Evolutionary conservation across 2,113 vertebrate species (phyloP).

Genomic region (Dromiciops gliroides): DNA sequence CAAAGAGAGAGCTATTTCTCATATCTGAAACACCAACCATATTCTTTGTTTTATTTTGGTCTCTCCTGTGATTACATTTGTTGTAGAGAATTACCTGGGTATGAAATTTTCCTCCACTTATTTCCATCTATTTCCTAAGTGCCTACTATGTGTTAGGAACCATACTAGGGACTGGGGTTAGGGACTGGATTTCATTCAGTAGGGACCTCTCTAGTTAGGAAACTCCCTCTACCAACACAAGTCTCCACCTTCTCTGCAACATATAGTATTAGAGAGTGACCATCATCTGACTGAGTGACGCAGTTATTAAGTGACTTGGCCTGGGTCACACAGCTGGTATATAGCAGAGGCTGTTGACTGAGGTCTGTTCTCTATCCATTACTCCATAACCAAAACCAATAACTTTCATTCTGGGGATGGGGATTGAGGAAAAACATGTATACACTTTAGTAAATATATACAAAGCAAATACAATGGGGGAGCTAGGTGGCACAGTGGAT

Average conservation of each 20-base stretch:
- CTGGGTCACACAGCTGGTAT: no score
- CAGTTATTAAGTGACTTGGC: no score
- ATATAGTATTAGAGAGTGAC: background rate
- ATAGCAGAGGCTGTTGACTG: background rate
- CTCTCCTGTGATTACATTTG: background rate
- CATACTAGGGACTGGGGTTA: background rate
- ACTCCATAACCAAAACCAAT: background rate
- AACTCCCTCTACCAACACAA: background rate
- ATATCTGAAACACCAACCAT: background rate
- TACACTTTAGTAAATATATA: background rate
- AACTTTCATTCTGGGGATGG: background rate
- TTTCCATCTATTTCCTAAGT: background rate
- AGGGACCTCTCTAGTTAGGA: background rate
- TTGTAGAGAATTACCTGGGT: background rate
- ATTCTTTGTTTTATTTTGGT: background rate
- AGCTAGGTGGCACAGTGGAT: no score
- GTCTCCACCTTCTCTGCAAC: background rate
- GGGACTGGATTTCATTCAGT: background rate
- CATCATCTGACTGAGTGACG: no score
- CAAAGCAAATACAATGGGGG: background rate
- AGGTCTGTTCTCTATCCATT: background rate
- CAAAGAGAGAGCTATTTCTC: background rate
- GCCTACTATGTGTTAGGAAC: background rate
- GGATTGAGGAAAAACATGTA: background rate
- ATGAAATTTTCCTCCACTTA: background rate